Evolutionary conservation across 2,797 vertebrate species (phyloP).

Genomic region (Mormyrops attenuatus): DNA sequence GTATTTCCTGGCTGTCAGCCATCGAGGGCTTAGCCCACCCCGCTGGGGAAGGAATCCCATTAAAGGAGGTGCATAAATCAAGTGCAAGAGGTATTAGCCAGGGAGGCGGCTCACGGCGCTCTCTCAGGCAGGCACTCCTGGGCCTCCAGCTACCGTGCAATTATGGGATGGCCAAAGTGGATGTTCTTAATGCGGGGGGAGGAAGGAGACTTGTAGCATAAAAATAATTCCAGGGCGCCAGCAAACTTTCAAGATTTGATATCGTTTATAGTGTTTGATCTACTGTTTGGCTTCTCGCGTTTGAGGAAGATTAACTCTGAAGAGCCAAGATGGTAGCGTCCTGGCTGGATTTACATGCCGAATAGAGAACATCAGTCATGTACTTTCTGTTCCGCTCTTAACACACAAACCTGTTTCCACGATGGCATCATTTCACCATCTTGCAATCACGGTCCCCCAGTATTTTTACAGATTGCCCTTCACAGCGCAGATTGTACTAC

Average conservation of each 20-base stretch:
- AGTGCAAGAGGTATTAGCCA: background rate
- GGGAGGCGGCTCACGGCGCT: background rate
- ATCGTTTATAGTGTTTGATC: background rate
- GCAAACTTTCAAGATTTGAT: background rate
- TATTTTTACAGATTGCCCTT: background rate
- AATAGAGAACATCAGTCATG: background rate
- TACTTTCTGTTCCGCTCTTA: background rate
- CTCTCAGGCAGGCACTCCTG: background rate
- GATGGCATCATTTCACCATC: background rate
- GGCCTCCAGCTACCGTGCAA: background rate
- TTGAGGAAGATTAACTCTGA: slow-evolving; percentile 1
- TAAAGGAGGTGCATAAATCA: slow-evolving; percentile 27
- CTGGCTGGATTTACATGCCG: background rate
- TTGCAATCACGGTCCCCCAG: background rate
- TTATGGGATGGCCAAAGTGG: background rate
- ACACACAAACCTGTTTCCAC: background rate
- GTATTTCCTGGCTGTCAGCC: background rate
- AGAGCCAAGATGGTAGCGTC: background rate
- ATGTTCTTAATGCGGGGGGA: background rate
- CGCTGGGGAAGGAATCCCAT: slow-evolving; percentile 32
- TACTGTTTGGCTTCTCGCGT: background rate
- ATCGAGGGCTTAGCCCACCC: background rate
- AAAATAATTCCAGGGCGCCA: background rate
- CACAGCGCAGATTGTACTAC: background rate
- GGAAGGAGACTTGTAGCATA: background rate